phyloP scores from a whole-genome alignment of 2,797 vertebrate genomes.

The Anas acuta region DNA sequence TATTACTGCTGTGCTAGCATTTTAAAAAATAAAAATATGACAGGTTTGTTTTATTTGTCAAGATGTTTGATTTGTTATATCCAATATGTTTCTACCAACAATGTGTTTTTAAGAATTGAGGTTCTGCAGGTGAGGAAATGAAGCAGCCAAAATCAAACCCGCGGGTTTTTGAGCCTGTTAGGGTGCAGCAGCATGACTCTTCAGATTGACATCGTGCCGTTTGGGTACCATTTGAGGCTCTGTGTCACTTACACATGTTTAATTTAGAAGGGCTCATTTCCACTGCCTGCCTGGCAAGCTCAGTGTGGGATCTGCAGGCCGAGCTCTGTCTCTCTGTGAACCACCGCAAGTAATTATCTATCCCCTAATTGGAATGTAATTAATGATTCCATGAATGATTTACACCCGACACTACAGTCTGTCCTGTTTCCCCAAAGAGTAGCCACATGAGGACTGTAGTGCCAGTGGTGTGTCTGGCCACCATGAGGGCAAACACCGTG shows the following conservation, averaged over 20 bases:
- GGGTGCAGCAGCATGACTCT: background rate
- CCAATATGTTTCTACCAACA: background rate
- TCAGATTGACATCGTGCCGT: background rate
- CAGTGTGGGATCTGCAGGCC: background rate
- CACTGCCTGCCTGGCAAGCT: background rate
- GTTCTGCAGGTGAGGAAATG: background rate
- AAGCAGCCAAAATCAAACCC: background rate
- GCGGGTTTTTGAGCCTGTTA: background rate
- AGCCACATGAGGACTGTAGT: accelerated
- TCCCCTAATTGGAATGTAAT: background rate
- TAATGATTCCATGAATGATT: background rate
- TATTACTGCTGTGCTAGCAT: background rate
- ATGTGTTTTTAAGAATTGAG: background rate
- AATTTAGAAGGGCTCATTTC: background rate
- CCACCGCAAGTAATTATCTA: background rate
- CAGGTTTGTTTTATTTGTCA: background rate
- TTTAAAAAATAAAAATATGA: background rate
- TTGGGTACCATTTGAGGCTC: accelerated
- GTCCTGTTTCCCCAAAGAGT: background rate
- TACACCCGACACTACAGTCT: background rate
- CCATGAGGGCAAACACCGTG: background rate
- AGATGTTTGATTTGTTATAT: background rate
- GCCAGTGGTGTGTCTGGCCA: accelerated
- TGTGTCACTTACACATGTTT: background rate
- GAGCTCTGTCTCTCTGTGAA: background rate